phyloP scores from a whole-genome alignment of 2,797 vertebrate genomes.

The Channallabes apus region DNA sequence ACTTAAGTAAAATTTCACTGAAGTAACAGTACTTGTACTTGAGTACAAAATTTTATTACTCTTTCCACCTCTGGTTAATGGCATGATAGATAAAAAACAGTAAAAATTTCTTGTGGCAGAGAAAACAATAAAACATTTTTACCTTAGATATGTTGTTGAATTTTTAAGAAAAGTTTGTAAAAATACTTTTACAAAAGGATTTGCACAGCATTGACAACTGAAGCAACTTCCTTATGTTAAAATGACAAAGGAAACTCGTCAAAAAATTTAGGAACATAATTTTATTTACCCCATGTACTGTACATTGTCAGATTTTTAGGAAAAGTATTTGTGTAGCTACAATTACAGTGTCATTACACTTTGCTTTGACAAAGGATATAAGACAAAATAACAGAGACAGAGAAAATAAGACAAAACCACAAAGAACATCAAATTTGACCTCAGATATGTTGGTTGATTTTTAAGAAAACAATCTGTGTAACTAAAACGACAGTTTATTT shows the following conservation, averaged over 20 bases:
- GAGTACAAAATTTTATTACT: too few relatives aligned
- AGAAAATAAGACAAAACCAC: background rate
- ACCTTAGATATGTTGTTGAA: background rate
- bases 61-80: too few relatives aligned
- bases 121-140: too few relatives aligned
- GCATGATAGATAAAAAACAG: too few relatives aligned
- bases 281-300: background rate
- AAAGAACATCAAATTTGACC: background rate
- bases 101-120: too few relatives aligned
- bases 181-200: too few relatives aligned
- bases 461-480: background rate
- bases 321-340: background rate
- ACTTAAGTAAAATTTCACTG: too few relatives aligned
- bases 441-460: background rate
- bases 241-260: too few relatives aligned
- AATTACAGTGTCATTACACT: background rate
- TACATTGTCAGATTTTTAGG: background rate
- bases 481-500: background rate
- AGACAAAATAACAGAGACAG: background rate
- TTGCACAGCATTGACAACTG: too few relatives aligned
- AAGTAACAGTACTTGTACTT: too few relatives aligned
- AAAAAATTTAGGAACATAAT: too few relatives aligned
- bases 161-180: background rate
- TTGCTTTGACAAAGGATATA: background rate
- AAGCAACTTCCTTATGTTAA: too few relatives aligned